These are phyloP conservation scores for Palythoa caribaeorum DNA, from an alignment of 92 coral and sea anemone genomes.

Conservation along the genomic window DNA sequence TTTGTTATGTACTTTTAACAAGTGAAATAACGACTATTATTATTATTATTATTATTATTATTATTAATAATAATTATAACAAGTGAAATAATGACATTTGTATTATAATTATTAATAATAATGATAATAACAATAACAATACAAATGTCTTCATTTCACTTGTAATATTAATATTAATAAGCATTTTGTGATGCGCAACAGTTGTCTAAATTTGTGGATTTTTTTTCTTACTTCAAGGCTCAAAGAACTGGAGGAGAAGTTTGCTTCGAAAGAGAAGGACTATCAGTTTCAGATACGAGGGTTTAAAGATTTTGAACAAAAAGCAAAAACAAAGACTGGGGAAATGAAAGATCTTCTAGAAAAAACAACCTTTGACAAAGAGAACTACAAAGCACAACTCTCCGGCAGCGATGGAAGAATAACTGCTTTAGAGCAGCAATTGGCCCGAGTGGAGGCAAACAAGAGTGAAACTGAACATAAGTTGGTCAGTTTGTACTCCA, in stretches of 20 bases:
- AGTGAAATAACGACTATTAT: too few relatives aligned
- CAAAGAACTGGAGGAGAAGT: conserved; percentile 80
- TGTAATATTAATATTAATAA: too few relatives aligned
- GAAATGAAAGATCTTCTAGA: conserved; percentile 82
- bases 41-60: too few relatives aligned
- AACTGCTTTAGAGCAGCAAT: conserved; percentile 78
- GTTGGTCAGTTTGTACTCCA: conserved; percentile 74
- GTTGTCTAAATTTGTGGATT: neutral
- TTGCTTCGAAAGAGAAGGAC: conserved; percentile 80
- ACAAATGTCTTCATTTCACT: too few relatives aligned
- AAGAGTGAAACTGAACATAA: conserved; percentile 83
- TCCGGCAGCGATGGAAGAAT: conserved; percentile 91
- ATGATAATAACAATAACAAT: too few relatives aligned
- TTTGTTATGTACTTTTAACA: too few relatives aligned
- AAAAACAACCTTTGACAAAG: conserved; percentile 84
- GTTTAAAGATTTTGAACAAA: conserved; percentile 75
- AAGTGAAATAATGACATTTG: too few relatives aligned
- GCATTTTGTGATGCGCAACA: too few relatives aligned
- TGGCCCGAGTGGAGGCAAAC: conserved; percentile 75
- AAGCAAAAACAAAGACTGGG: conserved; percentile 68
- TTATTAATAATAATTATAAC: too few relatives aligned
- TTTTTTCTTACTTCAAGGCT: conserved; percentile 44
- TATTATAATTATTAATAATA: too few relatives aligned
- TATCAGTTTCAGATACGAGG: conserved; percentile 75
- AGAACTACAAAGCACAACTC: conserved; percentile 88